A percentile compares a stretch with the other conserved stretches of the same genome.
Evolutionary conservation across 2,113 vertebrate species (phyloP).

Genomic region (Cyphomyrus discorhynchus): DNA sequence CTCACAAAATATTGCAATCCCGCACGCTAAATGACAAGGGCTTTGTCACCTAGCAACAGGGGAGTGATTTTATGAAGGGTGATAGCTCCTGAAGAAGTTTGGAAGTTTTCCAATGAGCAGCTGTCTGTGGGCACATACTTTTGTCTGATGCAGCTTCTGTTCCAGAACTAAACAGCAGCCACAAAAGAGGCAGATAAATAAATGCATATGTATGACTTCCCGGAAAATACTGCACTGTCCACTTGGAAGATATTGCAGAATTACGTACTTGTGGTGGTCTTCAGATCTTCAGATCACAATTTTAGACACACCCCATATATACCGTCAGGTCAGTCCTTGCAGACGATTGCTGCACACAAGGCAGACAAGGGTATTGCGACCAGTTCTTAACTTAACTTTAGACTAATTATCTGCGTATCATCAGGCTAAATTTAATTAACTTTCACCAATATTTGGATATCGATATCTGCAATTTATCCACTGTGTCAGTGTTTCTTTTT

Average conservation of each 20-base stretch:
- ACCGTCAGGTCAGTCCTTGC: background rate
- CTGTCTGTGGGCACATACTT: background rate
- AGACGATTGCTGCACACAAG: background rate
- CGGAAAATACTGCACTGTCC: background rate
- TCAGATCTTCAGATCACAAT: background rate
- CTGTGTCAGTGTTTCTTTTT: background rate
- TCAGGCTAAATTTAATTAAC: slow-evolving; percentile 11
- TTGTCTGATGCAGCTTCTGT: background rate
- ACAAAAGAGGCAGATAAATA: background rate
- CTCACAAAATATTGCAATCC: background rate
- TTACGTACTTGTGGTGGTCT: background rate
- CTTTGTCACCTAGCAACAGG: slow-evolving; percentile 11
- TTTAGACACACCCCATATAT: background rate
- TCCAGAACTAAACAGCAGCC: background rate
- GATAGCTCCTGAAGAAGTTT: background rate
- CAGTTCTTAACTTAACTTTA: background rate
- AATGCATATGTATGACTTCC: background rate
- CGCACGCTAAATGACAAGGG: background rate
- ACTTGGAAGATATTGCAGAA: background rate
- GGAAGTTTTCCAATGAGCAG: background rate
- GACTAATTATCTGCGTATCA: background rate
- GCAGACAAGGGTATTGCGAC: background rate
- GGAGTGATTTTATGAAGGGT: background rate
- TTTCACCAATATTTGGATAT: background rate
- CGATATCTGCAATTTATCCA: background rate